Evolutionary conservation across 2,888 invertebrate genomes (phyloP).

Genomic region (Pocota personata): DNA sequence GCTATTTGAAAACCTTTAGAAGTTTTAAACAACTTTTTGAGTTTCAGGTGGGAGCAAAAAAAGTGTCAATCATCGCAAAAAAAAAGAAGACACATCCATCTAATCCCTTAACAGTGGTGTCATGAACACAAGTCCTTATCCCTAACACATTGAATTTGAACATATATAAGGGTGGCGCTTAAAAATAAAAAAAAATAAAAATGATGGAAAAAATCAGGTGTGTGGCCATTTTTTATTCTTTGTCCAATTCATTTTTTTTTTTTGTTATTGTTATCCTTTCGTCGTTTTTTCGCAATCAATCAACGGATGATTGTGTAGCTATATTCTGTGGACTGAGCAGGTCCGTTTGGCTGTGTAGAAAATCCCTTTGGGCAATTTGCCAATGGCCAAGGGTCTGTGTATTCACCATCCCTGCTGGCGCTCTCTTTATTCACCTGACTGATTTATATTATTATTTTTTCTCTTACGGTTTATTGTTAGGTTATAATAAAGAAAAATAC

Average conservation of each 20-base stretch:
- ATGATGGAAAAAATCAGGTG: constrained; percentile 56
- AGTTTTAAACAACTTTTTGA: constrained; percentile 32
- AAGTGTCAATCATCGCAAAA: constrained; percentile 53
- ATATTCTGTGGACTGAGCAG: constrained; percentile 38
- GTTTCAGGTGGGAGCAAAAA: constrained; percentile 18
- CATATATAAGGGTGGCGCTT: constrained; percentile 45
- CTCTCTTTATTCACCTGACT: constrained; percentile 67
- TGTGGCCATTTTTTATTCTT: constrained; percentile 38
- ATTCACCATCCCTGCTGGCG: neutral
- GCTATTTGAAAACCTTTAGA: constrained; percentile 3
- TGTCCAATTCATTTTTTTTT: constrained; percentile 31
- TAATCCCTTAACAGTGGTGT: constrained; percentile 60
- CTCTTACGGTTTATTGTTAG: constrained; percentile 42
- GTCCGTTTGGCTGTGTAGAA: constrained; percentile 45
- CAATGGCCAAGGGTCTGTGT: constrained; percentile 56
- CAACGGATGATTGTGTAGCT: constrained; percentile 67
- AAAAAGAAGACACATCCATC: constrained; percentile 38
- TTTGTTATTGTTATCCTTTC: constrained; percentile 67
- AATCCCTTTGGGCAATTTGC: constrained; percentile 69
- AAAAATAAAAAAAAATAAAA: constrained; percentile 1
- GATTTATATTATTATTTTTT: constrained; percentile 52
- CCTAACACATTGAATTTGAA: constrained; percentile 22
- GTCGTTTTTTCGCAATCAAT: constrained; percentile 68
- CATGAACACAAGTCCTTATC: constrained; percentile 51
- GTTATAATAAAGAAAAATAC: constrained; percentile 63